Conservation (phyloP, 2,888 invertebrate genomes). For the Danaus chrysippus region DNA sequence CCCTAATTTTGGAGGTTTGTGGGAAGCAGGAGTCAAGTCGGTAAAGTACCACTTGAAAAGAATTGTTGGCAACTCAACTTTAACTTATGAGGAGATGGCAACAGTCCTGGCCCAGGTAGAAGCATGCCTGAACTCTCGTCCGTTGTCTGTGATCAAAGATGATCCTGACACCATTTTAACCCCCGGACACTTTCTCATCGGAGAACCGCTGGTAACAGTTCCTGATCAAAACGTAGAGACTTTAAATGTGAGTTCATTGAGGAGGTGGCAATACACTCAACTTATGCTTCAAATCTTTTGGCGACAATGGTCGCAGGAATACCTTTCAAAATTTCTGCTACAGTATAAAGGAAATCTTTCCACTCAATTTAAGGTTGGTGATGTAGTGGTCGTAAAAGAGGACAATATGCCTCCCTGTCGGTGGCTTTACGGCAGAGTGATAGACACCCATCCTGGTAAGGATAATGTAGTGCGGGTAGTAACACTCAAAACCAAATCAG, state of each 20-base stretch:
- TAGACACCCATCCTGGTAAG: constrained; percentile 17
- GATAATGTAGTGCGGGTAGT: constrained; percentile 19
- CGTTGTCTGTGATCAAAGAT: neutral
- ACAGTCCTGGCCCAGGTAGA: constrained; percentile 13
- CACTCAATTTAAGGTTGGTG: constrained; percentile 13
- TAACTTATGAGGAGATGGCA: constrained; percentile 17
- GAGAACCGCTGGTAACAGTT: constrained; percentile 10
- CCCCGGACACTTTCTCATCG: constrained; percentile 10
- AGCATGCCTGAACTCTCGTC: constrained; percentile 18
- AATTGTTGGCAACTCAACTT: constrained; percentile 1
- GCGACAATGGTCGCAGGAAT: constrained; percentile 13
- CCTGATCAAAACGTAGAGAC: neutral
- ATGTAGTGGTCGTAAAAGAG: constrained; percentile 16
- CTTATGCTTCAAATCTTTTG: constrained; percentile 6
- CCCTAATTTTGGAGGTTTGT: constrained; percentile 32
- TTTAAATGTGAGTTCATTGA: neutral
- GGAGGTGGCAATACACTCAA: constrained; percentile 3
- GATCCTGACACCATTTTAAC: constrained; percentile 1
- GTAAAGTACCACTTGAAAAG: constrained; percentile 16
- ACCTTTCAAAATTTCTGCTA: constrained; percentile 12
- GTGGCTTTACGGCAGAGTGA: constrained; percentile 19
- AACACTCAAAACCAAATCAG: constrained; percentile 12
- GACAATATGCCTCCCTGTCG: constrained; percentile 19
- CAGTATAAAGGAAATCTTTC: constrained; percentile 6
- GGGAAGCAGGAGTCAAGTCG: constrained; percentile 32